Evolutionary conservation across 2,888 invertebrate species (phyloP), one percentile per base, ranked within the genome.

Genomic region (Callimorpha dominula): DNA sequence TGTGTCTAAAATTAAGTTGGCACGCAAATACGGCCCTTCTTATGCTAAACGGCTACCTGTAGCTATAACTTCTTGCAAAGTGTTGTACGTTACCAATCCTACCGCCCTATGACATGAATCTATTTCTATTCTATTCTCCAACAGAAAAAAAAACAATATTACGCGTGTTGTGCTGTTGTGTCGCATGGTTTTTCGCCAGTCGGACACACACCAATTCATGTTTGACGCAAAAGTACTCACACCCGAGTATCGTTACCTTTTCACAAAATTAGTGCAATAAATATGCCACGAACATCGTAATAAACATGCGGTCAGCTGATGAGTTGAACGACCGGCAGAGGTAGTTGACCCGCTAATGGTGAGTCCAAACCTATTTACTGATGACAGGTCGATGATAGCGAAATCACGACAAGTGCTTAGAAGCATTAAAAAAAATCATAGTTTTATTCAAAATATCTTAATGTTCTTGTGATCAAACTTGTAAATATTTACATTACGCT

Each of bases 251-350:
- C 78, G 64, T 72, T 31, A 46, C 67, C 65, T 72, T 73, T 68
- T 69, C n/a, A 70, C 64, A 68, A 69, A 65, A 68, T 65, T 71
- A 77, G 68, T 75, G n/a, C 63, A 72, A 72, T 70, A 74, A 71
- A 72, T 71, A 60, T 60, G 70, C 77, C 67, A 69, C 78, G 75
- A 77, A 79, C 70, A 76, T 76, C 64, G 65, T 70, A 68, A 77
- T 76, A 78, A 81, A 77, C 71, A 81, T 67, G 74, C 77, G 83
- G 81, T 79, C 87, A 88, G 88, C 87, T 88, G 88, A 86, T 84
- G 78, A 77, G 82, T 85, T 86, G 81, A 82, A 78, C 68, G 85
- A 70, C 87, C 82, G 70, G 75, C 57, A 42, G 65, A 72, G 75
- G 87, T 82, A 84, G 72, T 77, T 81, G 85, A 86, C 86, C 84